phyloP scores from a whole-genome alignment of 1,140 invertebrate species.

The Zaprionus tsacasi region DNA sequence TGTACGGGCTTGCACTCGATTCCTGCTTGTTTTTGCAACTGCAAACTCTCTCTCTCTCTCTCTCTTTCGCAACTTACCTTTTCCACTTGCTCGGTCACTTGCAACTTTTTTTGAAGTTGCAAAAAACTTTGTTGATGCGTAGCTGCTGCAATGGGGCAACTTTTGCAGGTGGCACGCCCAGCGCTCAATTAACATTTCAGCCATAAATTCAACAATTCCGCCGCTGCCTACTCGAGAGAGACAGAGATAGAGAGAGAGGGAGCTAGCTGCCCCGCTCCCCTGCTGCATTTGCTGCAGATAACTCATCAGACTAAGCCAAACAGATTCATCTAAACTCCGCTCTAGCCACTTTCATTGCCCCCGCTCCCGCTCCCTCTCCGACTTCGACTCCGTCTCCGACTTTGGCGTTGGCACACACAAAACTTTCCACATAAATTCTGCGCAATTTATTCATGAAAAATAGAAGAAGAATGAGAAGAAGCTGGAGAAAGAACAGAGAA shows the following conservation, averaged over 20 bases:
- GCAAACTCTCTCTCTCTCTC: neutral
- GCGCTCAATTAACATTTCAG: slow-evolving; percentile 78
- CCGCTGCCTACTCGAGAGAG: slow-evolving; percentile 22
- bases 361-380: neutral
- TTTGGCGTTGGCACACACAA: slow-evolving; percentile 27
- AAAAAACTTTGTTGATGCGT: slow-evolving; percentile 45
- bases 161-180: slow-evolving; percentile 37
- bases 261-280: neutral
- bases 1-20: neutral
- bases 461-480: slow-evolving; percentile 22
- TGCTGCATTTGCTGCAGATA: slow-evolving; percentile 75
- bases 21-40: neutral
- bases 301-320: slow-evolving; percentile 82
- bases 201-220: slow-evolving; percentile 68
- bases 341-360: slow-evolving; percentile 78
- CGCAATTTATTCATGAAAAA: slow-evolving; percentile 80
- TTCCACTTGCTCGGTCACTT: slow-evolving; percentile 7
- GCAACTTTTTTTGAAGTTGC: slow-evolving; percentile 8
- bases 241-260: neutral
- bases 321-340: slow-evolving; percentile 81
- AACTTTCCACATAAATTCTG: slow-evolving; percentile 81
- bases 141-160: slow-evolving; percentile 41
- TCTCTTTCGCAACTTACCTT: neutral
- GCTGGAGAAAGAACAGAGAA: neutral
- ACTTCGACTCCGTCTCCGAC: neutral